phyloP scores from a whole-genome alignment of 1,140 invertebrate species.

The Zaprionus lachaisei region DNA sequence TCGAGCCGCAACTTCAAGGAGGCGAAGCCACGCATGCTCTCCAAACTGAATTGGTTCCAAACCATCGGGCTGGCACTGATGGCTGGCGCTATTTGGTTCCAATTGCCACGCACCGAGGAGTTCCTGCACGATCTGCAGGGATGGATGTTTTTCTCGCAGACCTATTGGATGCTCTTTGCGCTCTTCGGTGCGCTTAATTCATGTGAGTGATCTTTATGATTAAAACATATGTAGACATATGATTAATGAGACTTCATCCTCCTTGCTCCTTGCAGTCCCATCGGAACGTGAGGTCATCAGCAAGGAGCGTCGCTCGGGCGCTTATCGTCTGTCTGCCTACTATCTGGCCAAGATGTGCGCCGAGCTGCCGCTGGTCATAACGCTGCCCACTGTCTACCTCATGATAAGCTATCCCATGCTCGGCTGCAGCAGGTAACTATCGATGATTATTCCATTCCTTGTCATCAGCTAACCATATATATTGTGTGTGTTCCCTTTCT shows the following conservation, averaged over 20 bases:
- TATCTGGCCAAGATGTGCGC: constrained; percentile 95
- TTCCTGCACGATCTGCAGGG: constrained; percentile 92
- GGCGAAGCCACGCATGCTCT: constrained; percentile 91
- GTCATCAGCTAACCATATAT: background rate
- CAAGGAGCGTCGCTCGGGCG: constrained; percentile 92
- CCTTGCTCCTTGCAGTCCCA: constrained; percentile 87
- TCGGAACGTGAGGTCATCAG: constrained; percentile 92
- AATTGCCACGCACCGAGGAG: constrained; percentile 90
- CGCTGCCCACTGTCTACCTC: constrained; percentile 92
- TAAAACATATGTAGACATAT: no score
- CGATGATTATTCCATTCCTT: background rate
- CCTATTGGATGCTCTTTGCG: constrained; percentile 94
- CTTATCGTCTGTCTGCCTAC: constrained; percentile 93
- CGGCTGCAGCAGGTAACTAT: constrained; percentile 84
- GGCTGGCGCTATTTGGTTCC: constrained; percentile 92
- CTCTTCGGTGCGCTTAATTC: constrained; percentile 92
- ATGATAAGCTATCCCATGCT: constrained; percentile 92
- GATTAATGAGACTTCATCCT: no score
- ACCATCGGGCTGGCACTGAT: constrained; percentile 90
- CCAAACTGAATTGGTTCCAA: constrained; percentile 93
- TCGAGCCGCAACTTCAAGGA: constrained; percentile 92
- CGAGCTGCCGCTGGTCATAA: constrained; percentile 91
- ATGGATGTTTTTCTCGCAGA: constrained; percentile 95
- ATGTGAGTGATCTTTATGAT: constrained; percentile 76
- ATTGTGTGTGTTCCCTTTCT: constrained; percentile 56